phyloP scores from a whole-genome alignment of 1,140 invertebrate species.

The Trachymyrmex septentrionalis region DNA sequence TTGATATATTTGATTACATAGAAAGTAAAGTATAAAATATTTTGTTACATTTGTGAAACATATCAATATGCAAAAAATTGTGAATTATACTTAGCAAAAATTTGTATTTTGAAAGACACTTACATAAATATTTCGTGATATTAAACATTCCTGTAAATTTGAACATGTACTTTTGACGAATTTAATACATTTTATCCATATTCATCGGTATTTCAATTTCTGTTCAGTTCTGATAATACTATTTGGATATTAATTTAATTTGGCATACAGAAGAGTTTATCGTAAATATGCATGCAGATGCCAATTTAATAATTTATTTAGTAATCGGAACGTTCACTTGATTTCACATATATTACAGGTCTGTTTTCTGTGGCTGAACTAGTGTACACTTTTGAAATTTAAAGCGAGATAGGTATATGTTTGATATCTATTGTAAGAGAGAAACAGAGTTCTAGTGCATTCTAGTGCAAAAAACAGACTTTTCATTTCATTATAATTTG shows the following conservation, averaged over 20 bases:
- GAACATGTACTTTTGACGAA: background rate
- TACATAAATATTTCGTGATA: conserved; percentile 1
- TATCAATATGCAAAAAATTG: background rate
- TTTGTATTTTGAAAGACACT: background rate
- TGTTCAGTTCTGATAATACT: conserved; percentile 21
- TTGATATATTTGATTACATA: background rate
- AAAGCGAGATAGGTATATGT: too few species aligned
- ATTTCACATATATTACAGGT: background rate
- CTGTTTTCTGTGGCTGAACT: too few species aligned
- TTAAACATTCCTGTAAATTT: conserved; percentile 1
- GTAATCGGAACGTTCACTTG: background rate
- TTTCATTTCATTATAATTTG: conserved; percentile 4
- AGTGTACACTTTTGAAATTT: too few species aligned
- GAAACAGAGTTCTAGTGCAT: too few species aligned
- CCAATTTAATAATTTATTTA: conserved; percentile 42
- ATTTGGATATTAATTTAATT: conserved; percentile 53
- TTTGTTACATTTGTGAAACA: background rate
- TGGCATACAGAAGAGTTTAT: background rate
- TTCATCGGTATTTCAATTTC: conserved; percentile 16
- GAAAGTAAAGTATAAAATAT: background rate
- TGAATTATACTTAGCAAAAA: background rate
- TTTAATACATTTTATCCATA: conserved; percentile 19
- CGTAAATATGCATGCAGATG: conserved; percentile 13
- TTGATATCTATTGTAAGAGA: too few species aligned
- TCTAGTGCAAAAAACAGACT: too few species aligned